Base-by-base conservation (phyloP, 2,113 vertebrate species). In the Leptosomus discolor region DNA sequence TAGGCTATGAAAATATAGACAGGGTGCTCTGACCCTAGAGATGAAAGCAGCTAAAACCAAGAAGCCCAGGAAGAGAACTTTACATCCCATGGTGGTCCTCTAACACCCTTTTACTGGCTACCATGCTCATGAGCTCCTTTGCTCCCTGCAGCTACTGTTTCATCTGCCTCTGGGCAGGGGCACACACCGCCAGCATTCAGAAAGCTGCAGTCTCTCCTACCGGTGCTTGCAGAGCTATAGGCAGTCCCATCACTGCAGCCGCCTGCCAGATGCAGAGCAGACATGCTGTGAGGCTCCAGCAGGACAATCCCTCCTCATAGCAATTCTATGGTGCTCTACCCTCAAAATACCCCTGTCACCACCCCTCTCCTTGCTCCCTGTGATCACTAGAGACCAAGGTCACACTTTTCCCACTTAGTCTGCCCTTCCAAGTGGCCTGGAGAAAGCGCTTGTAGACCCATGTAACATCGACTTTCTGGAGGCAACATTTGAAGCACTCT, bases 1-100 rank as follows among this genome's bases (percentile, higher is more conserved):
- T 73, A 94, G 80, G 43, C 91, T 87, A 12, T 81, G 64, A 95
- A 95, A 96, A 96, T 93, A 94, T 15, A 96, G 83, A 89, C 86
- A 60, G 68, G 58, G 46, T 64, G 67, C 51, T 43, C 76, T 94
- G 54, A 32, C 88, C 73, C 80, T 85, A 50, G 43, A 94, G 76
- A 89, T 91, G 56, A 92, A 96, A 96, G 86, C 37, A 92, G 56
- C 12, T 48, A 75, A 83, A 89, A 34, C 15, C n/a, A 87, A 87
- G 61, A 76, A 87, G 58, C 21, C 68, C 68, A 89, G 83, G 87
- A 92, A 91, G 34, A 48, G 46, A 71, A 57, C 50, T 86, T 94
- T 50, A 32, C 39, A 71, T 56, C 73, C 56, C 15, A 3, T 56
- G 51, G 45, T 19, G 26, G 21, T 78, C 51, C 34, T 75, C 5